A percentile compares a stretch with the other conserved stretches of the same genome.
phyloP scores from a whole-genome alignment of 2,797 vertebrate genomes.

The Sebastes itinus region DNA sequence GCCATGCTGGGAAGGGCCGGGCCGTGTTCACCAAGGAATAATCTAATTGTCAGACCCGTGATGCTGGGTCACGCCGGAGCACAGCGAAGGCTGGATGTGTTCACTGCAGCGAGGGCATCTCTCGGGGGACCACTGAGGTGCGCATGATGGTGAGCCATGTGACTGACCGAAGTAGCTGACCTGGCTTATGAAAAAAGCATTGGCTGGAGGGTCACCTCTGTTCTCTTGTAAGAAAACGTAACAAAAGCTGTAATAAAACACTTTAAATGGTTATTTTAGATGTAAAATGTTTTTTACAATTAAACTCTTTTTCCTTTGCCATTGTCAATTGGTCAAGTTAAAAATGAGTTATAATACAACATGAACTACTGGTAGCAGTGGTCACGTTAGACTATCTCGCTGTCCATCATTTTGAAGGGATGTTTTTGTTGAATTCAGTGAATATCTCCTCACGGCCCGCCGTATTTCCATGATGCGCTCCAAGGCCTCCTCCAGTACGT shows the following conservation, averaged over 20 bases:
- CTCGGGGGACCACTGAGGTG: background rate
- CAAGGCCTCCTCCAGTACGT: no score
- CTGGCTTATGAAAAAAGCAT: background rate
- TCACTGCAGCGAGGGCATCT: background rate
- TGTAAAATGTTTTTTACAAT: background rate
- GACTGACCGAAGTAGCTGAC: background rate
- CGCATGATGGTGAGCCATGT: background rate
- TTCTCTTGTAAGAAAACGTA: background rate
- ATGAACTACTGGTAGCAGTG: background rate
- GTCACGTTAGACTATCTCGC: no score
- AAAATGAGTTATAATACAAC: background rate
- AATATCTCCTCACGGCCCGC: no score
- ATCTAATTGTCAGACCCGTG: background rate
- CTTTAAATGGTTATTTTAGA: background rate
- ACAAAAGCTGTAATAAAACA: background rate
- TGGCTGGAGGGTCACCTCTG: background rate
- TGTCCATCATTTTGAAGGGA: no score
- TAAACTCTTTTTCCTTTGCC: background rate
- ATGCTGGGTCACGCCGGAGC: background rate
- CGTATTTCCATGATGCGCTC: no score
- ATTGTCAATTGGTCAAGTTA: background rate
- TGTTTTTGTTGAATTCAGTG: no score
- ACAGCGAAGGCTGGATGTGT: background rate
- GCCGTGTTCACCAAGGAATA: background rate
- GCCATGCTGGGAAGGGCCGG: constrained; percentile 1